A percentile compares a stretch with the other conserved stretches of the same genome.
Evolutionary conservation across 2,888 invertebrate genomes (phyloP).

Genomic region (Pammene fasciana): DNA sequence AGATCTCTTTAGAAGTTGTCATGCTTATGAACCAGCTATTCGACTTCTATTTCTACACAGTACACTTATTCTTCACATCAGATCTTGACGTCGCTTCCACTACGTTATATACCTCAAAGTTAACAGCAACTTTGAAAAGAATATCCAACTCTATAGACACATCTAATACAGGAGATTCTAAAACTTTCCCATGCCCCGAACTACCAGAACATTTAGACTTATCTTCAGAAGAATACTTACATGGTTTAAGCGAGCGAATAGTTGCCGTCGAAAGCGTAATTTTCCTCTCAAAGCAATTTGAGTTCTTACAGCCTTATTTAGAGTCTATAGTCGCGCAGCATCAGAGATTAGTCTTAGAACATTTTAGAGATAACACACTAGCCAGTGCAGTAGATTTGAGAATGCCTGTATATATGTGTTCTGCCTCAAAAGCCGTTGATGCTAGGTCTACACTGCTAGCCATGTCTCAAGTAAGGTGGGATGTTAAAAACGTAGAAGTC

Average conservation of each 20-base stretch:
- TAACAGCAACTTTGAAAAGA: slow-evolving; percentile 89
- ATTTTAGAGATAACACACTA: slow-evolving; percentile 89
- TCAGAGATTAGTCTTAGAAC: slow-evolving; percentile 86
- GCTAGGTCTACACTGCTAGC: slow-evolving; percentile 88
- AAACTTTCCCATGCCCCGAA: slow-evolving; percentile 59
- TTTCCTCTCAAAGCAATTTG: slow-evolving; percentile 94
- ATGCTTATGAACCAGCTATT: slow-evolving; percentile 95
- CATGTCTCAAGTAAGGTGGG: slow-evolving; percentile 98
- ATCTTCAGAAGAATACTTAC: slow-evolving; percentile 86
- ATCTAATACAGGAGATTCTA: slow-evolving; percentile 56
- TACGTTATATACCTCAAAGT: slow-evolving; percentile 86
- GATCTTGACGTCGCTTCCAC: slow-evolving; percentile 85
- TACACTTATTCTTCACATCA: slow-evolving; percentile 92
- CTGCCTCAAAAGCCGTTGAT: slow-evolving; percentile 91
- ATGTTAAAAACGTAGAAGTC: slow-evolving; percentile 96
- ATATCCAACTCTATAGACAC: slow-evolving; percentile 89
- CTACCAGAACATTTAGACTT: slow-evolving; percentile 65
- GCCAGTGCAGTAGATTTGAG: slow-evolving; percentile 89
- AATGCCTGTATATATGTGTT: slow-evolving; percentile 93
- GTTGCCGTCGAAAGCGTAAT: slow-evolving; percentile 97
- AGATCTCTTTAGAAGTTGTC: slow-evolving; percentile 96
- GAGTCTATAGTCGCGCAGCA: slow-evolving; percentile 91
- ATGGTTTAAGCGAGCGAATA: slow-evolving; percentile 92
- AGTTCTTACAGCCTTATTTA: slow-evolving; percentile 91
- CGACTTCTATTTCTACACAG: slow-evolving; percentile 96